Conservation (phyloP, 2,113 vertebrate genomes). For the Poeciliopsis retropinna region DNA sequence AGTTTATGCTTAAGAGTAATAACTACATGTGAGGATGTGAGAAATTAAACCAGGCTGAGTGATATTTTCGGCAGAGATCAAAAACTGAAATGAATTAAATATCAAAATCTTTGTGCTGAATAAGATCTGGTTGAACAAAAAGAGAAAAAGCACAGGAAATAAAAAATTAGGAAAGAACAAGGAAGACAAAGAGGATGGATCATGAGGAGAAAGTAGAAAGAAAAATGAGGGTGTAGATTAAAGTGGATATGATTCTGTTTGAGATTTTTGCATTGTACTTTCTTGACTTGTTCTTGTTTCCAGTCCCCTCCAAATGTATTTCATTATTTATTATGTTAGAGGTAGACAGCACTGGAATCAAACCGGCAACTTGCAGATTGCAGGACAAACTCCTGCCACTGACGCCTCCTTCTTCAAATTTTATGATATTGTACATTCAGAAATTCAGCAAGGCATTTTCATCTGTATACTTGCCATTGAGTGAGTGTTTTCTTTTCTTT, state of each 20-base stretch:
- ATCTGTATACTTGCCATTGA: neutral
- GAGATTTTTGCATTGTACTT: neutral
- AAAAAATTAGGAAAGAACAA: neutral
- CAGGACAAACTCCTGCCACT: too few relatives aligned
- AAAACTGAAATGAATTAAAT: neutral
- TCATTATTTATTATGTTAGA: neutral
- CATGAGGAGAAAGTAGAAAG: neutral
- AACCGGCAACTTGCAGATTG: too few relatives aligned
- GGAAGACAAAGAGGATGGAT: neutral
- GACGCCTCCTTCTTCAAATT: neutral
- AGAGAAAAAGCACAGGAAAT: neutral
- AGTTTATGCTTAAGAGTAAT: constrained; percentile 25
- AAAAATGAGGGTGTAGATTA: neutral
- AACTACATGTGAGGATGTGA: neutral
- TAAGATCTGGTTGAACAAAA: neutral
- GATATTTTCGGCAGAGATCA: neutral
- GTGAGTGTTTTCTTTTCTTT: neutral
- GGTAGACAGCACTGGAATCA: too few relatives aligned
- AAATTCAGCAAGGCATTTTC: neutral
- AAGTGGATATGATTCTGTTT: neutral
- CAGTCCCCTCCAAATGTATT: neutral
- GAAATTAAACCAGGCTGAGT: constrained; percentile 8
- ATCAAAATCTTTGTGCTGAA: constrained; percentile 3
- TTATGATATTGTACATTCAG: neutral
- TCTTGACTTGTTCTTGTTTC: too few relatives aligned